These are phyloP conservation scores for Drosophila incognita DNA, from an alignment of 2,888 invertebrate species.

Conservation along the genomic window DNA sequence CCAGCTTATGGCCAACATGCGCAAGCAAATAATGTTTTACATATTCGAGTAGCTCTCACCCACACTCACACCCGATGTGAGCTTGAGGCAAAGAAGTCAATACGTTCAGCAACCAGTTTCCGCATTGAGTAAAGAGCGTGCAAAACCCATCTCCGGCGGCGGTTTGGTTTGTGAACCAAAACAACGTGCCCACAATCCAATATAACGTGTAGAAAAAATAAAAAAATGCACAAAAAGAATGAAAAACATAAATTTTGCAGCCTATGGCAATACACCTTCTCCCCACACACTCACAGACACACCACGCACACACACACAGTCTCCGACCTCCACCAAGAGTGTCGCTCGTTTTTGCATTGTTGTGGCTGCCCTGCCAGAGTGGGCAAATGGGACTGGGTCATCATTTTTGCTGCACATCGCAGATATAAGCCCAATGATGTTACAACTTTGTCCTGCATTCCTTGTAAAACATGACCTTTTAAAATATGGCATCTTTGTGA, in stretches of 20 bases:
- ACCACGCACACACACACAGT: neutral
- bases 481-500: neutral
- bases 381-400: conserved; percentile 2
- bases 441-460: neutral
- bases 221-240: conserved; percentile 43
- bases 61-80: conserved; percentile 13
- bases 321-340: conserved; percentile 58
- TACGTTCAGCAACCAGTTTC: conserved; percentile 22
- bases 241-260: conserved; percentile 63
- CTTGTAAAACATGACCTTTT: neutral
- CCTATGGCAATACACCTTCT: neutral
- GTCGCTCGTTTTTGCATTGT: conserved; percentile 38
- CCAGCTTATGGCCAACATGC: neutral
- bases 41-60: conserved; percentile 62
- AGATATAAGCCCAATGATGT: conserved; percentile 6
- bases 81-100: conserved; percentile 34
- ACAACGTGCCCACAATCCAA: conserved; percentile 22
- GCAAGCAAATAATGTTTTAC: conserved; percentile 36
- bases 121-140: conserved; percentile 1
- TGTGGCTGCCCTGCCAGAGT: conserved; percentile 41
- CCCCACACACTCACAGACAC: neutral
- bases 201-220: conserved; percentile 15
- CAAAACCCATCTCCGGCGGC: conserved; percentile 15
- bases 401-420: conserved; percentile 20
- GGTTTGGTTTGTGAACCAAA: conserved; percentile 34